Evolutionary conservation across 2,888 invertebrate genomes (phyloP), one percentile per base, ranked within the genome.

Genomic region (Drosophila neutralis): DNA sequence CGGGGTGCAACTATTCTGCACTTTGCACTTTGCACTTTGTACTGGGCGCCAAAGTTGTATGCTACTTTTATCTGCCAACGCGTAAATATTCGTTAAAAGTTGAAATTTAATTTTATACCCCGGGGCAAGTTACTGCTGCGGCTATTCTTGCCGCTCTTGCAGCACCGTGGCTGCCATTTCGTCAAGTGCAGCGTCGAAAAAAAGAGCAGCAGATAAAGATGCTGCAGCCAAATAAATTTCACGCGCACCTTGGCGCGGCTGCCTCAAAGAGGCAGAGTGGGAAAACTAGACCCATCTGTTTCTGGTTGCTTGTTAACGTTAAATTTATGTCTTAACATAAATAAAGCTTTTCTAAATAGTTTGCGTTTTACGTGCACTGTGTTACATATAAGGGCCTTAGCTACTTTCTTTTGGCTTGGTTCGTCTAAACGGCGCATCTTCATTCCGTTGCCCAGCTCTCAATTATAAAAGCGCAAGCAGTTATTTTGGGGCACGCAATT

Each of bases 321-420:
- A 82, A 89, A 89, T 89, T 89, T 90, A 89, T 90, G 83, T 87
- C 83, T 76, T 58, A 82, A 76, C 88, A 90, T 90, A 89, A 89
- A 90, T 89, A 90, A 90, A 89, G 89, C 83, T 89, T 87, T 89
- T 78, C 88, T 82, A 85, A 89, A 87, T 87, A 86, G 84, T 87
- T 87, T 71, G 72, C 75, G 57, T 54, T 75, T 65, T 78, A 79
- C 80, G 78, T 78, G 75, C 72, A 58, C 56, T 52, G 58, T 27
- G 42, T 69, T 35, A 21, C 70, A 70, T 51, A 66, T 59, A 75
- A 69, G 48, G 18, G 5, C 36, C 29, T n/a, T 10, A 10, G 35
- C 45, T 15, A 15, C 15, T 45, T 45, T 24, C 15, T 45, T 15
- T 24, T 5, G 66, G 78, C 80, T 80, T 83, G 81, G 75, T 73